Base-by-base conservation (phyloP, 2,113 vertebrate species). In the Pao palembangensis region DNA sequence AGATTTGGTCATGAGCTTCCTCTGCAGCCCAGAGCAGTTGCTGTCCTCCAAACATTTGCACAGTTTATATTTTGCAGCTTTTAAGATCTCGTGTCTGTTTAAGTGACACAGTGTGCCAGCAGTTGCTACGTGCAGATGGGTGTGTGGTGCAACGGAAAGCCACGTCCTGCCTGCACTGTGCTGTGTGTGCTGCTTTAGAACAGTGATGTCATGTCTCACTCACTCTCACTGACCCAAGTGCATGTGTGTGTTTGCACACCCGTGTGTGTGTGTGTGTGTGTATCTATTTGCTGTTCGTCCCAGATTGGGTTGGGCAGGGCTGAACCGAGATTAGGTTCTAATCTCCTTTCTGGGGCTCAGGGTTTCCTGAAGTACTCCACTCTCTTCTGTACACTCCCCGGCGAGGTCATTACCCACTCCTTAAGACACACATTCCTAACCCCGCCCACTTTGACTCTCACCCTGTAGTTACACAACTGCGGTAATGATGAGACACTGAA, bases 141-240 rank as follows among this genome's bases (percentile, higher is more conserved):
- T 82, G 73, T 80, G 73, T 55, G 70, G 86, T 80, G 75, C 76
- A 78, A 62, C 47, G 21, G 74, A 58, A 69, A 68, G 67, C 74
- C 61, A 57, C 43, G 61, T 72, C 65, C 85, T 85, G 63, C 68
- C 61, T 75, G 75, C 61, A 1, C 83, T 81, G 67, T 73, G 72
- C 76, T 80, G 53, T 60, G 81, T 84, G 72, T 76, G 83, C 82
- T 80, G 73, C 76, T 87, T 83, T 74, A 62, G 71, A 68, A 44
- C 65, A 81, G 69, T 89, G 83, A 90, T 89, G 87, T 91, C 85
- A 90, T 85, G 67, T 80, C 78, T 84, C 77, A 67, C 77, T 85
- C 85, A 85, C 80, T 84, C 76, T 83, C 84, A 83, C 82, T 86
- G 46, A 50, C 31, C 69, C 38, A 34, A 41, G 63, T 66, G 68